These are phyloP conservation scores for Acanthopleura granulata DNA, from an alignment of 2,888 invertebrate genomes.

Conservation along the genomic window DNA sequence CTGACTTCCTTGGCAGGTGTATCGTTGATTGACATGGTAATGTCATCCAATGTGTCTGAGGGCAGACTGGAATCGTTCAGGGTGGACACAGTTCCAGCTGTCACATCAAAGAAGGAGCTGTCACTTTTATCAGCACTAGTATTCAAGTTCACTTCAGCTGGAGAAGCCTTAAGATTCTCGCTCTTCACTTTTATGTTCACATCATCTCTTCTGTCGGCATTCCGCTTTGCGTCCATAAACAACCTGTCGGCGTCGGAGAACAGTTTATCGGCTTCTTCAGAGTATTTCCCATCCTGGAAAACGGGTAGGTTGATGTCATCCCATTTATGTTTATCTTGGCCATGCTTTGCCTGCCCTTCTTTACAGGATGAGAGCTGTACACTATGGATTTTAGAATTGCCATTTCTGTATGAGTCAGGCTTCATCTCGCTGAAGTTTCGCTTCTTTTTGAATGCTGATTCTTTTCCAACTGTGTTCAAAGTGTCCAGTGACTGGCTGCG, in stretches of 20 bases:
- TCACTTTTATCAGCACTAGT: not conserved
- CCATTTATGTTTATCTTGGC: not conserved
- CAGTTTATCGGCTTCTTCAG: conserved; percentile 2
- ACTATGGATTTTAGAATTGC: not conserved
- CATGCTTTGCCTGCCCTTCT: not conserved
- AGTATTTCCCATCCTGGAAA: not conserved
- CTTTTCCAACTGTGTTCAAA: conserved; percentile 75
- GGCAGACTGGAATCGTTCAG: not conserved
- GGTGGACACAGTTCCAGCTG: not conserved
- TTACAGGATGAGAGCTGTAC: conserved; percentile 10
- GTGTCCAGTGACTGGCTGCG: conserved; percentile 85
- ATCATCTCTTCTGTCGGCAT: not conserved
- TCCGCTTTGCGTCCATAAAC: not conserved
- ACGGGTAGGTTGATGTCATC: not conserved
- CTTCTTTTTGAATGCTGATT: conserved; percentile 39
- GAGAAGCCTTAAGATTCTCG: not conserved
- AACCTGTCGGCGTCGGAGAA: not conserved
- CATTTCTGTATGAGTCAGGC: conserved; percentile 22
- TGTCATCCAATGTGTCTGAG: not conserved
- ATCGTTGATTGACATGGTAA: not conserved
- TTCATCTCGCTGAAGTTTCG: conserved; percentile 52
- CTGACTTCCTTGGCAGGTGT: not conserved
- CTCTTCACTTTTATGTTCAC: not conserved
- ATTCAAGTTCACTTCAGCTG: not conserved
- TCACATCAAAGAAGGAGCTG: conserved; percentile 9